Percentiles rank a stretch among this genome's conserved stretches.
Evolutionary conservation across 2,113 vertebrate genomes (phyloP).

Genomic region (Dendropsophus ebraccatus): DNA sequence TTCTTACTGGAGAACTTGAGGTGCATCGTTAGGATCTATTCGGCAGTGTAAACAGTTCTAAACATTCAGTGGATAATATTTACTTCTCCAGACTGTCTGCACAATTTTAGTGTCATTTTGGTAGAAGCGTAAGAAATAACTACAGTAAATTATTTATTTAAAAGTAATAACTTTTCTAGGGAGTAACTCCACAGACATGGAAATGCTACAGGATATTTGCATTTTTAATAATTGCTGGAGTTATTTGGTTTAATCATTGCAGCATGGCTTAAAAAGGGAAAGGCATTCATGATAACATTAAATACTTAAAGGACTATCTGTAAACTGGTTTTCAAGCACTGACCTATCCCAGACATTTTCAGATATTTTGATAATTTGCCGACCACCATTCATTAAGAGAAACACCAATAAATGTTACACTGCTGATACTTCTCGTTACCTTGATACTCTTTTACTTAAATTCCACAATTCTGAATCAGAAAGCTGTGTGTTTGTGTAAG

Average conservation of each 20-base stretch:
- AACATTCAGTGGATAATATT: not conserved
- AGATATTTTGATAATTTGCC: not conserved
- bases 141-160: conserved; percentile 3
- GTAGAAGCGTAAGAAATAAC: not conserved
- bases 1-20: not conserved
- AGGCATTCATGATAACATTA: not conserved
- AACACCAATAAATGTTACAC: not conserved
- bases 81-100: not conserved
- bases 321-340: not conserved
- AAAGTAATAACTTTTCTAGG: not conserved
- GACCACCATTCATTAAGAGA: not conserved
- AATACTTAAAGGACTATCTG: not conserved
- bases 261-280: not conserved
- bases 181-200: not conserved
- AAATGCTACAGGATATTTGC: not conserved
- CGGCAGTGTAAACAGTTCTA: not conserved
- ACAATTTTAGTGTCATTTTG: conserved; percentile 25
- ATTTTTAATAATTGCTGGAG: not conserved
- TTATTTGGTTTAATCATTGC: not conserved
- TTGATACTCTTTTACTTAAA: too few relatives aligned
- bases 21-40: not conserved
- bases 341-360: not conserved
- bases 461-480: too few relatives aligned
- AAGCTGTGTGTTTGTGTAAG: too few relatives aligned
- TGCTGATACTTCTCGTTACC: not conserved